Conservation (phyloP, 2,113 vertebrate genomes). For the Brachypodius melanocephalos region DNA sequence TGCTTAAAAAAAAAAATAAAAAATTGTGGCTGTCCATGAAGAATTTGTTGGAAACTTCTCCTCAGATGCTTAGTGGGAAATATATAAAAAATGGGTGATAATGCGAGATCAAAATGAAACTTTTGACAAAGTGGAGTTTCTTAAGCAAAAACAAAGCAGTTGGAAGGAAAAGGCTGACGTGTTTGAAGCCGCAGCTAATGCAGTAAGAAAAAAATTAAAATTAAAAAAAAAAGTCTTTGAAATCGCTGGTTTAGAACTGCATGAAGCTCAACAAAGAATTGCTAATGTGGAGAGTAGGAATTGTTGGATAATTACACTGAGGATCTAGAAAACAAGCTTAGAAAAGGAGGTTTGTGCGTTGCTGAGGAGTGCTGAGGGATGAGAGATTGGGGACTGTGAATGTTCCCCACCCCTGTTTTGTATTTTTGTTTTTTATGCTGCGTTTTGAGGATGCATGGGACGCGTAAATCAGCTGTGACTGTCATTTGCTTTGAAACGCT, state of each 20-base stretch:
- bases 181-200: slow-evolving; percentile 49
- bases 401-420: not conserved
- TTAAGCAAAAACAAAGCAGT: not conserved
- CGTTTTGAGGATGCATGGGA: not conserved
- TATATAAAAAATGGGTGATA: slow-evolving; percentile 18
- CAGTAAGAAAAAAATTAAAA: not conserved
- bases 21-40: not conserved
- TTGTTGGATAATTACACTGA: slow-evolving; percentile 30
- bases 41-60: not conserved
- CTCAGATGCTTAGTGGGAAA: not conserved
- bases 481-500: slow-evolving; percentile 27
- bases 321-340: slow-evolving; percentile 40
- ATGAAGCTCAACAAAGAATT: slow-evolving; percentile 12
- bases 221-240: not conserved
- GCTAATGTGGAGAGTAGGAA: not conserved
- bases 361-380: not conserved
- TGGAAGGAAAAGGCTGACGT: not conserved
- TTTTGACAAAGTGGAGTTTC: not conserved
- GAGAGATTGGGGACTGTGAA: not conserved
- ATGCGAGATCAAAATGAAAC: slow-evolving; percentile 10
- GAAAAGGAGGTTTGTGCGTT: not conserved
- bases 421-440: not conserved
- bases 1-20: not conserved
- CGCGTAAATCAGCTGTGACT: not conserved
- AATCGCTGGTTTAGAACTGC: not conserved